Evolutionary conservation across 2,113 vertebrate genomes (phyloP).

Genomic region (Calypte anna): DNA sequence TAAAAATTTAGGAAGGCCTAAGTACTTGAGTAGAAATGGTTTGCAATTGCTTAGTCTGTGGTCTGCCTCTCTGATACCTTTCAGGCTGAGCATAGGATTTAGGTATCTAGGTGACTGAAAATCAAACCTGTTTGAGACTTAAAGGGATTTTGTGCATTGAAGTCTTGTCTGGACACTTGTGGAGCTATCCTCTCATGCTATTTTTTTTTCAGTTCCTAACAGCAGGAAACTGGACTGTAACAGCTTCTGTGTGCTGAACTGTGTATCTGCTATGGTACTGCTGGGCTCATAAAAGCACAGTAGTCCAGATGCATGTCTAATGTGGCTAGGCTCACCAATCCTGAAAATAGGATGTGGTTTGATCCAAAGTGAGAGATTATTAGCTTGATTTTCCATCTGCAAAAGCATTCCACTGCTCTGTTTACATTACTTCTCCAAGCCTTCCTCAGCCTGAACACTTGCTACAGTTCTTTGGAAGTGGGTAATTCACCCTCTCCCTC

Average conservation of each 20-base stretch:
- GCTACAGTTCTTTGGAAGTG: background rate
- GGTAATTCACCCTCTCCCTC: background rate
- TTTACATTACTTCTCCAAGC: conserved; percentile 21
- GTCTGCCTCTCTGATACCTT: background rate
- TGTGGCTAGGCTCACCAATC: background rate
- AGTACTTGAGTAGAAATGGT: background rate
- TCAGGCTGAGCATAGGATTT: background rate
- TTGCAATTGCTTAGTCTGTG: background rate
- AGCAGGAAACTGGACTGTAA: background rate
- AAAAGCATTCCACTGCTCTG: conserved; percentile 6
- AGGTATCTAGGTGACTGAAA: background rate
- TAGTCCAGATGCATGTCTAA: conserved; percentile 10
- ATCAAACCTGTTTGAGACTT: background rate
- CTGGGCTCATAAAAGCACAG: background rate
- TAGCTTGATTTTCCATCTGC: conserved; percentile 53
- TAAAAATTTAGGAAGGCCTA: background rate
- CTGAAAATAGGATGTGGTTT: conserved; percentile 66
- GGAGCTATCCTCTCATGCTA: background rate
- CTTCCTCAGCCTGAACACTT: background rate
- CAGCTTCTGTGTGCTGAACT: background rate
- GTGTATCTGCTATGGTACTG: background rate
- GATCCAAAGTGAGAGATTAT: conserved; percentile 39
- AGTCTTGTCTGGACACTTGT: background rate
- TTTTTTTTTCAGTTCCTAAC: background rate
- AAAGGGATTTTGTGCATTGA: background rate